These are phyloP conservation scores for Coenobita brevimanus DNA, from an alignment of 1,140 invertebrate species.

Conservation along the genomic window DNA sequence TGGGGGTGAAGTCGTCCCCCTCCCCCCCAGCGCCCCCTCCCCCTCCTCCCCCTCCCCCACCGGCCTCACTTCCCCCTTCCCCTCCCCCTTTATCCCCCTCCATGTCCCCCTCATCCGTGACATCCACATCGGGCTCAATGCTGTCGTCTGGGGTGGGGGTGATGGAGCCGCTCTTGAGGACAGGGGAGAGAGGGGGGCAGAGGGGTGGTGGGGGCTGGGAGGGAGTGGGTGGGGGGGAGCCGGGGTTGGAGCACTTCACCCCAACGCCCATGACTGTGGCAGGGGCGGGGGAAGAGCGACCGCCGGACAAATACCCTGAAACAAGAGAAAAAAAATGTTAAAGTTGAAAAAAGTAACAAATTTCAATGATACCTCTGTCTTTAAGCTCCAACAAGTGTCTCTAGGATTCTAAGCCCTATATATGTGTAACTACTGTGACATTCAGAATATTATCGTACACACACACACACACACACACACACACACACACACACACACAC, in stretches of 20 bases:
- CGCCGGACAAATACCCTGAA: conserved; percentile 42
- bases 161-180: conserved; percentile 37
- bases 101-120: conserved; percentile 55
- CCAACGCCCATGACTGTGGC: conserved; percentile 42
- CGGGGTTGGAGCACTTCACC: conserved; percentile 39
- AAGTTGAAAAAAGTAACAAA: too few species aligned
- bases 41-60: neutral
- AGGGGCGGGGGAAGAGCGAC: conserved; percentile 41
- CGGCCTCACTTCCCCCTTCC: conserved; percentile 17
- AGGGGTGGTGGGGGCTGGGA: neutral
- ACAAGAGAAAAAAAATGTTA: neutral
- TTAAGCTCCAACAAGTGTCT: too few species aligned
- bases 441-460: too few species aligned
- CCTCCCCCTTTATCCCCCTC: conserved; percentile 47
- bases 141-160: conserved; percentile 55
- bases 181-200: conserved; percentile 41
- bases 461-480: neutral
- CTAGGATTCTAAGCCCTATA: too few species aligned
- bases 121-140: conserved; percentile 56
- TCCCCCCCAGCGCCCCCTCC: conserved; percentile 37
- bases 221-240: conserved; percentile 37
- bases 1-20: conserved; percentile 54
- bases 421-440: too few species aligned
- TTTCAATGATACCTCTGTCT: too few species aligned
- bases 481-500: neutral